Conservation (phyloP, 2,113 vertebrate genomes). For the Phaetusa simplex region DNA sequence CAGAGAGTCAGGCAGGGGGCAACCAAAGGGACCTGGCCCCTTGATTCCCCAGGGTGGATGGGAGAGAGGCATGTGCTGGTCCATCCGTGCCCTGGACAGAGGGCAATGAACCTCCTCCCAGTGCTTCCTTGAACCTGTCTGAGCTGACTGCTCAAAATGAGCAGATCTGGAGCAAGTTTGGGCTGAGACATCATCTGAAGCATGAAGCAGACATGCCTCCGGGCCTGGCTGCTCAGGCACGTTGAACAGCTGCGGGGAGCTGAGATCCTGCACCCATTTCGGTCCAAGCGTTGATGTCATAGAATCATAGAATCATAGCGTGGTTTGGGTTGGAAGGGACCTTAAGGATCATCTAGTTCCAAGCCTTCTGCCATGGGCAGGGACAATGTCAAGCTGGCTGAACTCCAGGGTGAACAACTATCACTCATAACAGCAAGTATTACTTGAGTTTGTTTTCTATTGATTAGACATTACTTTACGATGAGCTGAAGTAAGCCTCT, state of each 20-base stretch:
- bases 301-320: too few relatives aligned
- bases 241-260: background rate
- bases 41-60: background rate
- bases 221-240: conserved; percentile 1
- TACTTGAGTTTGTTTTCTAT: background rate
- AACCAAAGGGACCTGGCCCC: background rate
- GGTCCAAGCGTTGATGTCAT: background rate
- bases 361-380: too few relatives aligned
- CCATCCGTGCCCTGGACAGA: background rate
- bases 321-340: too few relatives aligned
- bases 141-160: background rate
- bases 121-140: background rate
- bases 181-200: background rate
- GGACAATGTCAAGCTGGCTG: background rate
- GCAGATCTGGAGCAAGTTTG: background rate
- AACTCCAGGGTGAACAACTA: background rate
- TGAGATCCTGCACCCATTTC: background rate
- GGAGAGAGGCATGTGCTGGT: background rate
- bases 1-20: background rate
- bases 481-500: background rate
- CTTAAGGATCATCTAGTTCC: too few relatives aligned
- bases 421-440: accelerated
- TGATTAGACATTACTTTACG: background rate
- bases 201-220: background rate
- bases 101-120: background rate